Evolutionary conservation across 2,113 vertebrate species (phyloP), one percentile per base, ranked within the genome.

Genomic region (Antechinus stuartii): DNA sequence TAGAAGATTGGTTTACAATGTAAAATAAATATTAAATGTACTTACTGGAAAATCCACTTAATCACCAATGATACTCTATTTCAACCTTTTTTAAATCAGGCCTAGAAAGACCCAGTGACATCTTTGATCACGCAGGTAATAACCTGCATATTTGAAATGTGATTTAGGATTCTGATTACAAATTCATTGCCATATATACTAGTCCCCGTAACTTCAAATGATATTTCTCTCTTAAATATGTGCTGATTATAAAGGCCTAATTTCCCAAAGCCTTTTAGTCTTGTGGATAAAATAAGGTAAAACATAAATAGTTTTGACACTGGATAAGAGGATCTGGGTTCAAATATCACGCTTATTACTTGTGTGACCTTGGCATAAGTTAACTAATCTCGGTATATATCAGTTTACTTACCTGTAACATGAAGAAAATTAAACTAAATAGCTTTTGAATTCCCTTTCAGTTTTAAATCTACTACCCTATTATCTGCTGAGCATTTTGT

Each of bases 111-210:
- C n/a, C 30, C 16, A n/a, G n/a, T n/a, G 16, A 76, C 3, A 76
- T 76, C 11, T n/a, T 7, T 19, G 7, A 16, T 76, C 61, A 68
- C 4, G 19, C 16, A 76, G 35, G 1, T 76, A n/a, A 76, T 68
- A 22, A n/a, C 1, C 4, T 76, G 0, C 14, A n/a, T 76, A n/a
- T n/a, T n/a, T n/a, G 68, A 1, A 1, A 76, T 6, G 0, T 35
- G 11, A 76, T 22, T 25, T n/a, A 35, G n/a, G 68, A n/a, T 76
- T n/a, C 5, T 76, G 68, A 76, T 76, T 76, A 0, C 68, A 76
- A 19, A 76, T n/a, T 14, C 5, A n/a, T 76, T 76, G 14, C 14
- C 16, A 35, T 19, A n/a, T 76, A 4, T n/a, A 19, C 30, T n/a
- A 22, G 1, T n/a, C 14, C n/a, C 16, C 14, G 22, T 12, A 35